A percentile compares a stretch with the other conserved stretches of the same genome.
phyloP scores from a whole-genome alignment of 2,797 vertebrate genomes.

The Alectoris magna region DNA sequence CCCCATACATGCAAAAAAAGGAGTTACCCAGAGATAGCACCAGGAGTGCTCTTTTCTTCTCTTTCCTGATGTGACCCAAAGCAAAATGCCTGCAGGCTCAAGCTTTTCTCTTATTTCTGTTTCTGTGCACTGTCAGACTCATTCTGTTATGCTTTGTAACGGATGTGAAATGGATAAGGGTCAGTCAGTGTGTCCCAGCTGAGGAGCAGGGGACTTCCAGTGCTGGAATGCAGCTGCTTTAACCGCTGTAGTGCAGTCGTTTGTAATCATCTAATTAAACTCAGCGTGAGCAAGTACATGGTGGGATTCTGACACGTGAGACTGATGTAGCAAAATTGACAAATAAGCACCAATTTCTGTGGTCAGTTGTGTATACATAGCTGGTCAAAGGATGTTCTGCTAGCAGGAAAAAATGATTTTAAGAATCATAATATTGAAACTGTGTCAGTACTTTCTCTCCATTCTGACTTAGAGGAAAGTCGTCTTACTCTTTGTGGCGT shows the following conservation, averaged over 20 bases:
- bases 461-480: neutral
- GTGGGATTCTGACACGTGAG: neutral
- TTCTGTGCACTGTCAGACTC: neutral
- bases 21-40: neutral
- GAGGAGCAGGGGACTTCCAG: slow-evolving; percentile 48
- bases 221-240: neutral
- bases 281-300: neutral
- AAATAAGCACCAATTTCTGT: neutral
- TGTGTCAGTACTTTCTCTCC: neutral
- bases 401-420: neutral
- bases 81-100: neutral
- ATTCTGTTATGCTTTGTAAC: neutral
- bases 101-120: neutral
- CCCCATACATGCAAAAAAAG: neutral
- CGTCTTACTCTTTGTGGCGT: neutral
- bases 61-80: neutral
- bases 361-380: neutral
- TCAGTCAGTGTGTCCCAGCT: neutral
- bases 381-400: neutral
- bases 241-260: accelerated
- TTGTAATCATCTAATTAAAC: neutral
- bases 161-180: neutral
- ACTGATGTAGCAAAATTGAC: neutral
- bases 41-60: neutral
- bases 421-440: neutral